Evolutionary conservation across 2,113 vertebrate genomes (phyloP), one percentile per base, ranked within the genome.

Genomic region (Corynorhinus townsendii): DNA sequence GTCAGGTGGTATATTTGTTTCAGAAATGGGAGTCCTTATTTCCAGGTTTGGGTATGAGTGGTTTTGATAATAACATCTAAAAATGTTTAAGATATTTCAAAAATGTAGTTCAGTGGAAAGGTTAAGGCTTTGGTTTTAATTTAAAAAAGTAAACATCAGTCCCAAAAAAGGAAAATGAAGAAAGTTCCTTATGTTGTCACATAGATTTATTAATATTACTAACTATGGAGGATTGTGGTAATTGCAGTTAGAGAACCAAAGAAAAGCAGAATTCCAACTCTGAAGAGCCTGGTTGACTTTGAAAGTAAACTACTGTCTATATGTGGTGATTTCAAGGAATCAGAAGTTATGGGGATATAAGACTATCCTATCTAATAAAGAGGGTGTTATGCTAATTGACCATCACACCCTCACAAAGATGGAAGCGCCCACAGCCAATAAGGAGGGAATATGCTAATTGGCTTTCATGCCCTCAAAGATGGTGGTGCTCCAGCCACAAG

Each of bases 41-140:
- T 93, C 47, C 40, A 69, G 43, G 28, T n/a, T 73, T 86, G 22
- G 33, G 33, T 94, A 62, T 11, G 5, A 84, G 11, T 66, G 19
- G 28, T 69, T 95, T 96, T 69, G 66, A 90, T 79, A 72, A 49
- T 62, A 87, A 89, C n/a, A 92, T 71, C 38, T 64, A 72, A 86
- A 90, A 64, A 40, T 71, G 28, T 69, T 72, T 69, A 73, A 76
- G 83, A 56, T 75, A 64, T 75, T 69, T 89, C 26, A 49, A 82
- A 93, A 19, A 54, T 54, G 20, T 47, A 83, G 40, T 75, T 80
- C 89, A 93, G 40, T 91, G 28, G 47, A 73, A 96, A 86, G 33
- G 35, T 16, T 88, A 94, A 92, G 35, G 24, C 15, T 91, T 94
- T 93, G 49, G 45, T 83, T 90, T 95, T 87, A 62, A 30, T 47